These are phyloP conservation scores for Chloropsis hardwickii DNA, from an alignment of 2,113 vertebrate genomes.

Conservation along the genomic window DNA sequence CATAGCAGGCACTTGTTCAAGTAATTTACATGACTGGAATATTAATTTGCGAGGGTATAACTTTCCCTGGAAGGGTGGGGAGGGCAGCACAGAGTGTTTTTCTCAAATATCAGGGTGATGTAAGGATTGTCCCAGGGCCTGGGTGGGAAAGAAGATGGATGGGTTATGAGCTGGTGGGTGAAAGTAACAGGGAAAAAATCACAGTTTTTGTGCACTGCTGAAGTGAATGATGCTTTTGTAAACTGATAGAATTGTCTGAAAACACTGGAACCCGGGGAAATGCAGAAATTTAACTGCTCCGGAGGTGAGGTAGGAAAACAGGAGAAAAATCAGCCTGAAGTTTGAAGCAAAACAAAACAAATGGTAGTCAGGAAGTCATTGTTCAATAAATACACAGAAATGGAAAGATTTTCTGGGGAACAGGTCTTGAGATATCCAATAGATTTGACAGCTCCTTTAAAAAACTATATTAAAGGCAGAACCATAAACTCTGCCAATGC, in stretches of 20 bases:
- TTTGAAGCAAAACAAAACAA: not conserved
- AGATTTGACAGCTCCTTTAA: not conserved
- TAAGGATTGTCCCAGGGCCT: not conserved
- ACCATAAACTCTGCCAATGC: not conserved
- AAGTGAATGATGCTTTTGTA: not conserved
- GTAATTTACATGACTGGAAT: slow-evolving; percentile 41
- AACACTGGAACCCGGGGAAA: not conserved
- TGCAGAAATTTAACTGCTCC: not conserved
- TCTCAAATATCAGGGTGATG: not conserved
- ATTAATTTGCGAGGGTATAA: not conserved
- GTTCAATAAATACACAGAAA: not conserved
- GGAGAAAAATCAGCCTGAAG: not conserved
- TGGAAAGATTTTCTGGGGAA: not conserved
- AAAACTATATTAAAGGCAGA: not conserved
- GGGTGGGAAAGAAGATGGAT: not conserved
- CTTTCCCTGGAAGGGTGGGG: not conserved
- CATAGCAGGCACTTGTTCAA: slow-evolving; percentile 43
- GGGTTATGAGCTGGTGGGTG: not conserved
- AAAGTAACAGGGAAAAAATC: not conserved
- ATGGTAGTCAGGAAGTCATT: not conserved
- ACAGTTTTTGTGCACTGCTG: not conserved
- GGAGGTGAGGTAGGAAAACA: not conserved
- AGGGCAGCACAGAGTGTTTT: not conserved
- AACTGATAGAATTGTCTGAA: not conserved
- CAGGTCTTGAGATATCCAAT: not conserved